Evolutionary conservation across 2,113 vertebrate genomes (phyloP).

Genomic region (Tapirus terrestris): DNA sequence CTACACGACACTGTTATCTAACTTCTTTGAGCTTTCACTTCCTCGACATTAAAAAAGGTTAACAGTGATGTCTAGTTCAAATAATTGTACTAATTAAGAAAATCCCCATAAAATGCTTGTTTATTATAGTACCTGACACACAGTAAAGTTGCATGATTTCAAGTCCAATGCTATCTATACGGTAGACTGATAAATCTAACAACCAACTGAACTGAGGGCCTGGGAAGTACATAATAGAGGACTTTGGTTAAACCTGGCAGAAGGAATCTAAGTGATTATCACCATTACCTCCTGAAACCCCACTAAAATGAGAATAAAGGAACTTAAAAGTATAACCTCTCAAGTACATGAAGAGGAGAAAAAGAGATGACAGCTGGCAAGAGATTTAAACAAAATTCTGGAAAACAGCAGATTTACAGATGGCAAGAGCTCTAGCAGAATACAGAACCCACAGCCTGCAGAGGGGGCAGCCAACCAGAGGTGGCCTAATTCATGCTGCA

Average conservation of each 20-base stretch:
- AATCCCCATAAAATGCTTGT: not conserved
- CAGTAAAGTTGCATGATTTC: not conserved
- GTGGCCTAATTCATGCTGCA: not conserved
- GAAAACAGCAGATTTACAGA: not conserved
- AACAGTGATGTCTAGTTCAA: not conserved
- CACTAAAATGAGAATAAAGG: not conserved
- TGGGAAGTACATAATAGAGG: not conserved
- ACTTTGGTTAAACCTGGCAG: not conserved
- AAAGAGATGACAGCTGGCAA: not conserved
- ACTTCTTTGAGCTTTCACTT: not conserved
- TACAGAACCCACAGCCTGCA: not conserved
- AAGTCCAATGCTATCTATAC: not conserved
- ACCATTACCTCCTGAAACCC: not conserved
- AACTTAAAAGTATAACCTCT: not conserved
- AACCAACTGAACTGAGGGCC: not conserved
- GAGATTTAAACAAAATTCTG: slow-evolving; percentile 15
- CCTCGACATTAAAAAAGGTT: not conserved
- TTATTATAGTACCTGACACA: not conserved
- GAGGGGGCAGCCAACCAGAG: not conserved
- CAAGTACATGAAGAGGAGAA: not conserved
- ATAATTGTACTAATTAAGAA: not conserved
- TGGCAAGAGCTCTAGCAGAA: not conserved
- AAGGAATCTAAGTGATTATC: not conserved
- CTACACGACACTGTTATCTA: not conserved
- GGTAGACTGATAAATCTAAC: not conserved